Conservation (phyloP, 2,113 vertebrate genomes). For the Sinocyclocheilus anshuiensis region DNA sequence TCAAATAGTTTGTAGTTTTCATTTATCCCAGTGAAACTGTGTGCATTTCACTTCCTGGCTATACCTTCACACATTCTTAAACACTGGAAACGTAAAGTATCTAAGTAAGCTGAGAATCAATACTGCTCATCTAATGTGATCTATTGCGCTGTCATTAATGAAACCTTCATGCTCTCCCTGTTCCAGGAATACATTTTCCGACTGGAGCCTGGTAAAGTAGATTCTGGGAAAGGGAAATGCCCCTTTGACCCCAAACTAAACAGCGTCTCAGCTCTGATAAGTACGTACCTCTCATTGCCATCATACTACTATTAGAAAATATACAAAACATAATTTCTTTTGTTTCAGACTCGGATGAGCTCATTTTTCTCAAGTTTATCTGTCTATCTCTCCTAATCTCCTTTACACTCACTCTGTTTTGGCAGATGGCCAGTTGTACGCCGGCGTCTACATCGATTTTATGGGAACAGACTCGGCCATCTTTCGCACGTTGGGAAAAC, state of each 20-base stretch:
- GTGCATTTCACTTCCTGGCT: constrained; percentile 63
- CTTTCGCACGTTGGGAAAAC: constrained; percentile 95
- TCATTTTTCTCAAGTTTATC: constrained; percentile 36
- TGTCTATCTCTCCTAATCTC: constrained; percentile 5
- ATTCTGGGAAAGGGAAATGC: constrained; percentile 98
- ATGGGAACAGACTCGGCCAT: constrained; percentile 98
- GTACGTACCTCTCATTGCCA: constrained; percentile 77
- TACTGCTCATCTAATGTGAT: constrained; percentile 47
- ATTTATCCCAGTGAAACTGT: constrained; percentile 60
- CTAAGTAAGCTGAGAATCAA: constrained; percentile 49
- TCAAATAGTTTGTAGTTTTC: constrained; percentile 57
- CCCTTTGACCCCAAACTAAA: constrained; percentile 97
- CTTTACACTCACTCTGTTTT: constrained; percentile 53
- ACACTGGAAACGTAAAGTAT: not conserved
- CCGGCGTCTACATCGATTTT: constrained; percentile 97
- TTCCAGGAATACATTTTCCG: constrained; percentile 95
- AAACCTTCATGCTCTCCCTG: constrained; percentile 24
- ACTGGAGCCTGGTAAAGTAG: constrained; percentile 92
- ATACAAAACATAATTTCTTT: constrained; percentile 16
- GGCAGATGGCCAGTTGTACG: constrained; percentile 95
- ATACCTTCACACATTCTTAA: constrained; percentile 55
- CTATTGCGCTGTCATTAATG: constrained; percentile 36
- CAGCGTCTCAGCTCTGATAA: constrained; percentile 94
- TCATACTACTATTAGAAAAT: not conserved
- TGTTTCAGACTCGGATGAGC: constrained; percentile 29